Percentiles rank a stretch among this genome's conserved stretches.
phyloP scores from a whole-genome alignment of 1,140 invertebrate species.

The Drosophila bipectinata region DNA sequence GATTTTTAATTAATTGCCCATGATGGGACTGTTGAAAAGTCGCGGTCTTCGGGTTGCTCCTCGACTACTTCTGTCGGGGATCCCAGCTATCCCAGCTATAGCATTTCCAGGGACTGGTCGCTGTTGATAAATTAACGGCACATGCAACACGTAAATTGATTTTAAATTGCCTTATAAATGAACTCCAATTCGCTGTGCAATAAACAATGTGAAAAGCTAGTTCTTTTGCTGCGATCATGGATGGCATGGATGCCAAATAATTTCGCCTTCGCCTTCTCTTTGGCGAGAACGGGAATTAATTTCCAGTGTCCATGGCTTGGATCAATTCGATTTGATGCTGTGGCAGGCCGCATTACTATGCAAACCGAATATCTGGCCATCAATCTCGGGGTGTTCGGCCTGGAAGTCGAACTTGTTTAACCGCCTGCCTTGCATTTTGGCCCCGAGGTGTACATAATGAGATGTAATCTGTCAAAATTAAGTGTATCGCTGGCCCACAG shows the following conservation, averaged over 20 bases:
- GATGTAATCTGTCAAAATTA: slow-evolving; percentile 83
- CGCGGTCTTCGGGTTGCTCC: slow-evolving; percentile 15
- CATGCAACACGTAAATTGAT: slow-evolving; percentile 80
- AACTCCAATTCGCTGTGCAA: slow-evolving; percentile 70
- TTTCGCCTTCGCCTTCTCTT: slow-evolving; percentile 18
- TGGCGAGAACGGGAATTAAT: slow-evolving; percentile 57
- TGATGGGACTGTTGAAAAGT: slow-evolving; percentile 79
- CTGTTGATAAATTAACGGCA: slow-evolving; percentile 79
- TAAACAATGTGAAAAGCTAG: slow-evolving; percentile 59
- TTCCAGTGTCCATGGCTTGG: slow-evolving; percentile 67
- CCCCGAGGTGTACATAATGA: slow-evolving; percentile 79
- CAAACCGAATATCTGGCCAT: slow-evolving; percentile 69
- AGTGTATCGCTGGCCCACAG: slow-evolving; percentile 66
- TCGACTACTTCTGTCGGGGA: not conserved
- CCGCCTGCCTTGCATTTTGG: slow-evolving; percentile 38
- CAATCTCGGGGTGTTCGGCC: slow-evolving; percentile 56
- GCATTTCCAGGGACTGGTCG: slow-evolving; percentile 11
- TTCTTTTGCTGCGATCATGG: slow-evolving; percentile 40
- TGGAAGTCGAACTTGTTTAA: slow-evolving; percentile 62
- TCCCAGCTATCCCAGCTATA: not conserved
- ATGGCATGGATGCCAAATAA: slow-evolving; percentile 43
- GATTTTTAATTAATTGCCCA: slow-evolving; percentile 77
- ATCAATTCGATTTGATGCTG: slow-evolving; percentile 24
- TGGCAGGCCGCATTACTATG: slow-evolving; percentile 57
- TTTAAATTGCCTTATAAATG: slow-evolving; percentile 81